These are phyloP conservation scores for Halocynthia aurantium DNA, from an alignment of 23 tunicate species.

Conservation along the genomic window DNA sequence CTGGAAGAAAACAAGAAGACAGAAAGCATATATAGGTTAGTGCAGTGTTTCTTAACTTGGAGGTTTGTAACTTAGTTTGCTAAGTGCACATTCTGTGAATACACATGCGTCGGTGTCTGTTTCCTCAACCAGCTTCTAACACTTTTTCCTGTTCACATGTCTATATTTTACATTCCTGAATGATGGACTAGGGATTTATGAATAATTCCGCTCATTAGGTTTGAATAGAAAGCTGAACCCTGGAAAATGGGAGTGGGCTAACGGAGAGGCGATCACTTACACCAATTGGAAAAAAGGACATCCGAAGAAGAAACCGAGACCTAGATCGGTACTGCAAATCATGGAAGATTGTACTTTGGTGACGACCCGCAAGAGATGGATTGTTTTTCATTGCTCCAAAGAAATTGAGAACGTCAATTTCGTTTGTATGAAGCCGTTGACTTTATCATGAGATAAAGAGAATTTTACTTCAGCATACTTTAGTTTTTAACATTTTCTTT, in stretches of 20 bases:
- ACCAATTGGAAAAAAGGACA: constrained; percentile 60
- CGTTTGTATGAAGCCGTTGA: constrained; percentile 25
- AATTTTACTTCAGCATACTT: not conserved
- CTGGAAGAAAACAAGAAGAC: constrained; percentile 32
- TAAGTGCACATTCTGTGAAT: not conserved
- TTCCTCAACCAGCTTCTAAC: not conserved
- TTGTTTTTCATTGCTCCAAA: constrained; percentile 16
- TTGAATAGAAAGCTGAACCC: constrained; percentile 61
- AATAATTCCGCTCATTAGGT: constrained; percentile 26
- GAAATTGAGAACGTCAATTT: constrained; percentile 1
- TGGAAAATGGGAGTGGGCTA: constrained; percentile 62
- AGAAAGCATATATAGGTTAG: constrained; percentile 55
- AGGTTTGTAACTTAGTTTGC: not conserved
- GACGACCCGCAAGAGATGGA: constrained; percentile 47
- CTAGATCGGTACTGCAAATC: not conserved
- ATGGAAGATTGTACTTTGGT: constrained; percentile 34
- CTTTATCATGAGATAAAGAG: not conserved
- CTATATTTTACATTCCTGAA: not conserved
- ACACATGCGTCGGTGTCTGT: not conserved
- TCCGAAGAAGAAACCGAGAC: constrained; percentile 17
- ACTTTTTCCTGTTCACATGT: not conserved
- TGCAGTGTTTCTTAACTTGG: too few relatives aligned
- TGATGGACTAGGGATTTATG: too few relatives aligned
- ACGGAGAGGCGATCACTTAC: constrained; percentile 24
- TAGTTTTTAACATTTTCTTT: not conserved